phyloP scores from a whole-genome alignment of 1,140 invertebrate genomes.

The Atta cephalotes region DNA sequence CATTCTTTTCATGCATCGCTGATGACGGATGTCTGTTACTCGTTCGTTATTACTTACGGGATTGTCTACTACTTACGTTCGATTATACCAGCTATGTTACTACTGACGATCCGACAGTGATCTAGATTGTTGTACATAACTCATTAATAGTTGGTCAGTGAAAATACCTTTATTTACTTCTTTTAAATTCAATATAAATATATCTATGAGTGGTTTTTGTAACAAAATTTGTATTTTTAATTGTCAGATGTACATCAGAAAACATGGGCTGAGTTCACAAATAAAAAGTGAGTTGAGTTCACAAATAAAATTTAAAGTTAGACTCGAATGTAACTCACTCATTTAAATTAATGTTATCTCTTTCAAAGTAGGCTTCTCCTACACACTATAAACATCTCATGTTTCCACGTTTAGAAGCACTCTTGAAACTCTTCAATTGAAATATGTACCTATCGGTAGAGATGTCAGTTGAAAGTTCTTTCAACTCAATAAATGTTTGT shows the following conservation, averaged over 20 bases:
- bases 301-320: conserved; percentile 7
- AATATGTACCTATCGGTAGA: conserved; percentile 17
- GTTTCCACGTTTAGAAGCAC: conserved; percentile 16
- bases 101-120: not conserved
- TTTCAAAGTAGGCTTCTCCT: conserved; percentile 10
- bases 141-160: not conserved
- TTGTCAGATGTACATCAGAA: not conserved
- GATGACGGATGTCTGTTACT: not conserved
- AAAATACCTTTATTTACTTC: not conserved
- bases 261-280: not conserved
- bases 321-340: not conserved
- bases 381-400: not conserved
- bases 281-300: not conserved
- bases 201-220: not conserved
- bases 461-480: conserved; percentile 29
- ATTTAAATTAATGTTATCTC: conserved; percentile 28
- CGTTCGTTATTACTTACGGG: not conserved
- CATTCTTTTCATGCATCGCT: too few relatives aligned
- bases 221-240: conserved; percentile 1
- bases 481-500: conserved; percentile 27
- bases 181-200: not conserved
- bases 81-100: not conserved
- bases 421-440: conserved; percentile 26
- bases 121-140: not conserved
- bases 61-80: not conserved